Evolutionary conservation across 64 coral and sea anemone species (phyloP), one percentile per base, ranked within the genome.

Genomic region (Cladopsammia gracilis): DNA sequence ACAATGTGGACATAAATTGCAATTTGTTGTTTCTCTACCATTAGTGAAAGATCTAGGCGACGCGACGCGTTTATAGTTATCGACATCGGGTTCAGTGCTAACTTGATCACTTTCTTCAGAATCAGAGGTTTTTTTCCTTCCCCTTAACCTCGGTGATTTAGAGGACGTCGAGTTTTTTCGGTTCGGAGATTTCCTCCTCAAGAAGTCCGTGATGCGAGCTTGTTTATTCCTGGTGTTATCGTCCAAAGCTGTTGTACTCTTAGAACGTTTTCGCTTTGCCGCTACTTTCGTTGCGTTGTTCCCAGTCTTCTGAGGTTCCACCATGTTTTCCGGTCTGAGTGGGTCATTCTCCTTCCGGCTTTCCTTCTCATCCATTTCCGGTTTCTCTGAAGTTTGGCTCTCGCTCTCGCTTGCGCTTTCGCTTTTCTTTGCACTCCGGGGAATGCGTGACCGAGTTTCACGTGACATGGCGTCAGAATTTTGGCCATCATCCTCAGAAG

Each of bases 1-100:
- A 87, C 91, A 86, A n/a, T 93, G 62, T 25, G 91, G 82, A 71
- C 91, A 93, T n/a, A 52, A 49, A 25, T 45, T 67, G 20, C 26
- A 18, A 46, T 18, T 62, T 25, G 57, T 46, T 6, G 26, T 84
- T 24, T 84, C 43, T 49, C 61, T 49, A 11, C 80, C 44, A 20
- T 66, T 67, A 48, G 7, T 78, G 73, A 93, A 93, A 15, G 91
- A 93, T 5, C 82, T 57, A 4, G 73, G 15, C 4, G 91, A 68
- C 20, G 91, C 15, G 8, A 56, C 19, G 9, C 73, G n/a, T 66
- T 93, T 52, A 4, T n/a, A 62, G 51, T 65, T 78, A 48, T 93
- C 71, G 48, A 66, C 72, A 64, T 69, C 52, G 2, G 82, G 51
- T 65, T 87, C 79, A 6, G 72, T 54, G 25, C n/a, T 78, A 77